Evolutionary conservation across 2,797 vertebrate genomes (phyloP), one percentile per base, ranked within the genome.

Genomic region (Scolopax rusticola): DNA sequence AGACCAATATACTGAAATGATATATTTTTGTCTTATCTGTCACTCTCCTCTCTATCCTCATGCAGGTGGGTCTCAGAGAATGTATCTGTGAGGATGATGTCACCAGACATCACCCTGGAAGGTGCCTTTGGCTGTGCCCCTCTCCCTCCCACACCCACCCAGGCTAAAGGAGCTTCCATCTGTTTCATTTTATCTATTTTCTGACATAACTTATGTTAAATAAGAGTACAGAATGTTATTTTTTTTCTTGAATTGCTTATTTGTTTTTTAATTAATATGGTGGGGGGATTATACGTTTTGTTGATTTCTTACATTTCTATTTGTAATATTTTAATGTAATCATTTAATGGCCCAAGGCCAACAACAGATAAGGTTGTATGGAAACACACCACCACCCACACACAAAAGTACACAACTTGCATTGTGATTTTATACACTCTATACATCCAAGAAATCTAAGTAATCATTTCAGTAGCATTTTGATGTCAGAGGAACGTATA

Each of bases 111-210:
- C n/a, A 63, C 17, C 32, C 70, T 30, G 67, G 67, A 69, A 82
- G 24, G 33, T 65, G 67, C 38, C 24, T 84, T 73, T 3, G 3
- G 73, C 71, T 77, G 36, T 16, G 43, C 17, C 64, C 21, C 50
- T 45, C 61, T 60, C 43, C 64, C 61, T 78, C 54, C 27, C 33
- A 53, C 65, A 75, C 33, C 47, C 12, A 47, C 17, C 15, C 48
- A 30, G 24, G 10, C 38, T 38, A 48, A 83, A 60, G 56, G 12
- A 70, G 53, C 15, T 57, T 77, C 77, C 70, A 89, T 60, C 59
- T 70, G 43, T 67, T 85, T 86, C 19, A 45, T 50, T 90, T 90
- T 75, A 60, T 57, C 43, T 47, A 69, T 50, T 76, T 95, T 81
- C 67, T 45, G 64, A 79, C 51, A 59, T 84, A 4, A 1, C 48